phyloP scores from a whole-genome alignment of 2,888 invertebrate genomes.

The Tetheella fluctuosa region DNA sequence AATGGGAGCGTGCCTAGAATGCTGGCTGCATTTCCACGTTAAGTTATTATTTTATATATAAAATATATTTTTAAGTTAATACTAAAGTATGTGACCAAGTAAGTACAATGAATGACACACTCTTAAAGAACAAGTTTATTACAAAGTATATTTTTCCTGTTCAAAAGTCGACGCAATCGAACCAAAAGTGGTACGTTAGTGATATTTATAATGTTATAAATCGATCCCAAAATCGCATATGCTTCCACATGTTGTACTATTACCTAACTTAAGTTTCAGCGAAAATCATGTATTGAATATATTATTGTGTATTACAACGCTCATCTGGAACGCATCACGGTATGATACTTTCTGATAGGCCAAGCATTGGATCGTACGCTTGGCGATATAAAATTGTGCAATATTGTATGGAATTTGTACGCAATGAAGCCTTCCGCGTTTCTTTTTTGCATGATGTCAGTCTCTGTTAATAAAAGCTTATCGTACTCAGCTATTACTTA shows the following conservation, averaged over 20 bases:
- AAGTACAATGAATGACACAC: too few relatives aligned
- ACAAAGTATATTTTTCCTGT: too few relatives aligned
- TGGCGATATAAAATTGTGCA: constrained; percentile 29
- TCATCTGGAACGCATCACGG: constrained; percentile 17
- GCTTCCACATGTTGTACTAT: background rate
- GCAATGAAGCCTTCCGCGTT: constrained; percentile 39
- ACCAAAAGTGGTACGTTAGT: too few relatives aligned
- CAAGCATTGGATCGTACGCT: constrained; percentile 26
- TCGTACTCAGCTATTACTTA: background rate
- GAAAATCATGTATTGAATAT: background rate
- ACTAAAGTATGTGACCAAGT: too few relatives aligned
- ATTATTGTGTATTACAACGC: constrained; percentile 24
- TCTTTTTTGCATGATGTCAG: constrained; percentile 42
- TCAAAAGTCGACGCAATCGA: too few relatives aligned
- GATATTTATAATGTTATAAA: too few relatives aligned
- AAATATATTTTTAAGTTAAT: too few relatives aligned
- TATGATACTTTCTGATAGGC: constrained; percentile 25
- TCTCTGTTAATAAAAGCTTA: constrained; percentile 8
- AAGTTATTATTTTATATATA: too few relatives aligned
- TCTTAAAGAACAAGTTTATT: too few relatives aligned
- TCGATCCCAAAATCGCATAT: background rate
- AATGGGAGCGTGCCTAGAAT: too few relatives aligned
- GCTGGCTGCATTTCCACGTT: too few relatives aligned
- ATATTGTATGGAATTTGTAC: constrained; percentile 22
- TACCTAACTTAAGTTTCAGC: background rate